A percentile compares a stretch with the other conserved stretches of the same genome.
Evolutionary conservation across 2,797 vertebrate species (phyloP).

Genomic region (Threskiornis aethiopicus): DNA sequence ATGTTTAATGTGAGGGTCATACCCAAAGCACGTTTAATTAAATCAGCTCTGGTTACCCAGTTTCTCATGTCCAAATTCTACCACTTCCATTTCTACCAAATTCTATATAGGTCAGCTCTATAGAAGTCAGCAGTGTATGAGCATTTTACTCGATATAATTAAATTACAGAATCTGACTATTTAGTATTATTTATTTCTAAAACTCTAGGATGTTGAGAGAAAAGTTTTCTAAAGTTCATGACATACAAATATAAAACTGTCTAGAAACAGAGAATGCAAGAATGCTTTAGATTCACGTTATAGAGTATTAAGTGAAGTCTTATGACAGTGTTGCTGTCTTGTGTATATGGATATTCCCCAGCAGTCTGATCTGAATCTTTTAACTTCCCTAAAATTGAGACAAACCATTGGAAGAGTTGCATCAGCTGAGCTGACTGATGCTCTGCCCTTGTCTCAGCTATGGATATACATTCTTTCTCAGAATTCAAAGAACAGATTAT

Average conservation of each 20-base stretch:
- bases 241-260: not conserved
- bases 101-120: not conserved
- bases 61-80: not conserved
- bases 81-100: not conserved
- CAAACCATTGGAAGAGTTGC: not conserved
- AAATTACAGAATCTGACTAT: not conserved
- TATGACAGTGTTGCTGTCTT: not conserved
- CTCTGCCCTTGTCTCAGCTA: not conserved
- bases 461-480: conserved; percentile 36
- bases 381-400: not conserved
- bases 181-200: not conserved
- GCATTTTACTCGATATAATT: not conserved
- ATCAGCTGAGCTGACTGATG: not conserved
- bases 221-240: accelerated
- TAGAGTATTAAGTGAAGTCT: accelerated
- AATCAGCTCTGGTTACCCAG: not conserved
- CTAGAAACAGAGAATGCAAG: not conserved
- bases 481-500: conserved; percentile 78
- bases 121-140: not conserved
- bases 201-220: not conserved
- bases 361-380: not conserved
- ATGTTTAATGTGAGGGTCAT: not conserved
- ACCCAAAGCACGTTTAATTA: not conserved
- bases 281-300: not conserved
- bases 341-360: not conserved